Percentiles rank a stretch among this genome's conserved stretches.
phyloP scores from a whole-genome alignment of 2,113 vertebrate species.

The Gallinago media region DNA sequence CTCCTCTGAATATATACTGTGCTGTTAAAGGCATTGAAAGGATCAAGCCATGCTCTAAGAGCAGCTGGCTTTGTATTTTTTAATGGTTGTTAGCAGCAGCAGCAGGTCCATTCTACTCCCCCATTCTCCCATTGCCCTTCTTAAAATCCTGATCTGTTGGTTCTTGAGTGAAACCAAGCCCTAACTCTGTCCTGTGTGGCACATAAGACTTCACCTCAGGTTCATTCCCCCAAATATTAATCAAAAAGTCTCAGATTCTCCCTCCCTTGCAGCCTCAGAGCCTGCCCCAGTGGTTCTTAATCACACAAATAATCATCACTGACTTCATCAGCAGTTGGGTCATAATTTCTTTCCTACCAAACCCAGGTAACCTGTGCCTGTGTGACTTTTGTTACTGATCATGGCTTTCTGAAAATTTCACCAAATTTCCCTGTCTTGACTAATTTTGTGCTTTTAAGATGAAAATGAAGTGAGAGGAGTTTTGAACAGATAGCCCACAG shows the following conservation, averaged over 20 bases:
- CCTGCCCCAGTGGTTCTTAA: background rate
- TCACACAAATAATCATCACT: background rate
- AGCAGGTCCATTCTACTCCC: conserved; percentile 64
- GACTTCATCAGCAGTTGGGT: background rate
- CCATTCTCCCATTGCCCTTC: conserved; percentile 30
- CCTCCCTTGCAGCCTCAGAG: background rate
- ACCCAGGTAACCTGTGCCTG: background rate
- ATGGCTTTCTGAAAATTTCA: background rate
- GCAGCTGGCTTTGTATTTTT: conserved; percentile 74
- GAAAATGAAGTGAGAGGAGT: background rate
- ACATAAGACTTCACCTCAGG: conserved; percentile 13
- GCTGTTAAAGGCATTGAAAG: conserved; percentile 70
- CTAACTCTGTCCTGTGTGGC: conserved; percentile 11
- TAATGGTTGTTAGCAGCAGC: conserved; percentile 70
- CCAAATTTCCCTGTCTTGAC: background rate
- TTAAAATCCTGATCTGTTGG: conserved; percentile 57
- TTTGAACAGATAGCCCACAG: background rate
- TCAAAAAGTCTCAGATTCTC: conserved; percentile 1
- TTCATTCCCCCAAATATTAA: background rate
- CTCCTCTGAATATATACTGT: conserved; percentile 72
- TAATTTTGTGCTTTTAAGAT: background rate
- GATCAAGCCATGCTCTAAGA: conserved; percentile 67
- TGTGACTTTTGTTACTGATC: background rate
- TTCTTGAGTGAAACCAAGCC: conserved; percentile 44
- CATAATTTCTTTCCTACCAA: background rate